phyloP scores from a whole-genome alignment of 2,113 vertebrate genomes.

The Catharus minimus region DNA sequence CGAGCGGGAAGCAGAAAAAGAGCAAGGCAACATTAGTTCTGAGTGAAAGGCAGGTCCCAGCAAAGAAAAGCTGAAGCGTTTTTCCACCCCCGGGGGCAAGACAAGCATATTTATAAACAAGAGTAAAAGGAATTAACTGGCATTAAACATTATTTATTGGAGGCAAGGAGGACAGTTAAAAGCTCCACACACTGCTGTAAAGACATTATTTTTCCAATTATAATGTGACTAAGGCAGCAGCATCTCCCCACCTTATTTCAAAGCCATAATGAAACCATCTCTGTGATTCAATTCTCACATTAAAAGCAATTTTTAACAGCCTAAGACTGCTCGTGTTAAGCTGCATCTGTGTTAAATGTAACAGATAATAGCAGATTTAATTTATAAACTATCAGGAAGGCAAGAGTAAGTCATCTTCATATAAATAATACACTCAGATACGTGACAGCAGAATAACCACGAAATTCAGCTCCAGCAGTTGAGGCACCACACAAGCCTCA shows the following conservation, averaged over 20 bases:
- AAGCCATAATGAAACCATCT: not conserved
- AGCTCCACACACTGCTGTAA: not conserved
- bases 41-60: not conserved
- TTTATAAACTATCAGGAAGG: not conserved
- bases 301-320: not conserved
- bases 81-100: not conserved
- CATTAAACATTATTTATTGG: not conserved
- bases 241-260: not conserved
- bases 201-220: not conserved
- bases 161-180: not conserved
- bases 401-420: not conserved
- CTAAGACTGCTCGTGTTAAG: accelerated
- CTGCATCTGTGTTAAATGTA: not conserved
- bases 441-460: not conserved
- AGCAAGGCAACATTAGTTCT: slow-evolving; percentile 76
- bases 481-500: not conserved
- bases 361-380: too few species aligned
- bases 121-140: not conserved
- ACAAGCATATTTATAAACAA: not conserved
- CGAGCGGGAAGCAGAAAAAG: slow-evolving; percentile 75
- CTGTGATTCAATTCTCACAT: not conserved
- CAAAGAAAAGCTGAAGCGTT: not conserved
- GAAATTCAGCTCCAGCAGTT: not conserved
- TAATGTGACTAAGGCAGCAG: not conserved
- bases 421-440: too few species aligned